Base-by-base conservation (phyloP, 1,140 invertebrate species). In the Gonatopus flavifemur region DNA sequence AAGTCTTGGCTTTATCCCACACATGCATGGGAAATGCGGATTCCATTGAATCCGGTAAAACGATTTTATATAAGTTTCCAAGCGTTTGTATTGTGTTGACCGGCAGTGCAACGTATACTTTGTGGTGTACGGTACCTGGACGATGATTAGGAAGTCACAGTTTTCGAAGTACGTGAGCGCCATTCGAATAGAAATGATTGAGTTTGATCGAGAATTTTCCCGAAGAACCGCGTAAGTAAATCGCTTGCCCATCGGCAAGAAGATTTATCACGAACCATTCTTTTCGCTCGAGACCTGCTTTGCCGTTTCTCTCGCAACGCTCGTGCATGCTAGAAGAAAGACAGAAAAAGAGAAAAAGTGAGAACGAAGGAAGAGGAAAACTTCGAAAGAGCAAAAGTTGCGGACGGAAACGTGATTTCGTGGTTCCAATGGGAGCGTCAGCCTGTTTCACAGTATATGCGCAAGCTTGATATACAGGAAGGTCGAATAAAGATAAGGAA, bases 381-480 rank as follows among this genome's bases (percentile, higher is more conserved):
- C 42, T 66, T 59, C 15, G 50, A 49, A 56, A 57, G 52, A 60
- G 55, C 55, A 58, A 58, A 68, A 64, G 66, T 64, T 64, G 57
- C 49, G 31, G 43, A 38, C 42, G 38, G 31, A 52, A 62, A 64
- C 66, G 64, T 66, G 64, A 68, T 66, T 68, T 66, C 59, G 55
- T 57, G 55, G 50, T 38, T 57, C 62, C 55, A 47, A 43, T 42
- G 55, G 53, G 53, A 64, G 25, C 48, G 43, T n/a, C n/a, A n/a
- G 35, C 39, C 47, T 51, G 55, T 59, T 59, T 52, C 62, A 52
- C 35, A 48, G n/a, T n/a, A n/a, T n/a, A n/a, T n/a, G n/a, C n/a
- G n/a, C n/a, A n/a, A n/a, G n/a, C n/a, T n/a, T n/a, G n/a, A n/a
- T n/a, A n/a, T n/a, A n/a, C n/a, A n/a, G n/a, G n/a, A n/a, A n/a